phyloP scores from a whole-genome alignment of 2,888 invertebrate genomes.

The Cancer borealis region DNA sequence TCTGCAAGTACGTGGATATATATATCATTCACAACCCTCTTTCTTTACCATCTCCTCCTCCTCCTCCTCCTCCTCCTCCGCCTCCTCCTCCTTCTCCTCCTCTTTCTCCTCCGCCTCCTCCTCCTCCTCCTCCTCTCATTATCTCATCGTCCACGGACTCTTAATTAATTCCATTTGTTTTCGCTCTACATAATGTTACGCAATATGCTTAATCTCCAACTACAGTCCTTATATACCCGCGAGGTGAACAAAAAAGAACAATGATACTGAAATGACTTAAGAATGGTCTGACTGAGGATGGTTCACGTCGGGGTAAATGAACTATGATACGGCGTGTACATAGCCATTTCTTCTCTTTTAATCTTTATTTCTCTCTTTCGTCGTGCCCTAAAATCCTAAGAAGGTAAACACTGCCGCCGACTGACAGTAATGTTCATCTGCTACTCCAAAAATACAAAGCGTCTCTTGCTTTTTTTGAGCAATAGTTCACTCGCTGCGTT shows the following conservation, averaged over 20 bases:
- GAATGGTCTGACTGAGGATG: no score
- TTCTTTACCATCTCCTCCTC: not conserved
- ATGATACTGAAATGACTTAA: no score
- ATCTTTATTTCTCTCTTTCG: not conserved
- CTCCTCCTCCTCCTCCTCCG: not conserved
- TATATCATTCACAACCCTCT: not conserved
- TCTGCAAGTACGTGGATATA: not conserved
- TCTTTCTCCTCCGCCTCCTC: not conserved
- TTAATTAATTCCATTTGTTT: no score
- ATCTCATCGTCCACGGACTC: no score
- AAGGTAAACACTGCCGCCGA: not conserved
- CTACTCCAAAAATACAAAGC: slow-evolving; percentile 1
- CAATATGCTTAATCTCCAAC: no score
- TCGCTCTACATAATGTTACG: no score
- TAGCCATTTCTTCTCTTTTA: not conserved
- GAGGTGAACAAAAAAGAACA: no score
- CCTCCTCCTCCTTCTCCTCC: slow-evolving; percentile 20
- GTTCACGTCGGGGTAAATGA: no score
- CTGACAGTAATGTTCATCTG: not conserved
- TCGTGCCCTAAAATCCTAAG: no score
- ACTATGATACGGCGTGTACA: no score
- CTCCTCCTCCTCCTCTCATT: no score
- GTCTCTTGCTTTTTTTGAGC: not conserved
- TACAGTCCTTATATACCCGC: no score
- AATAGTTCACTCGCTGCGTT: not conserved